Base-by-base conservation (phyloP, 1,140 invertebrate species). In the Sitobion miscanthi region DNA sequence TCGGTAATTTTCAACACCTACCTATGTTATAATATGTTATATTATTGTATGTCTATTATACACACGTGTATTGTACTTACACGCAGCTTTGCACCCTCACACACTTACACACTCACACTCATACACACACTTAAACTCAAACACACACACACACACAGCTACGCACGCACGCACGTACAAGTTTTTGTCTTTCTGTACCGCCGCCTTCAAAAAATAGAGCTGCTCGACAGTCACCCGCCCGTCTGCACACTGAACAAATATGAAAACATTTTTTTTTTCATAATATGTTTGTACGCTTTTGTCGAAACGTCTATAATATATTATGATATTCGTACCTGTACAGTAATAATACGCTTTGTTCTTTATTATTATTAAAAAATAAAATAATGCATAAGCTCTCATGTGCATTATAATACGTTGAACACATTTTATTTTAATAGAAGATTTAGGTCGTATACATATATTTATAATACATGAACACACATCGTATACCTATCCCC, bases 321-420 rank as follows among this genome's bases (percentile, higher is more conserved):
- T 54, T 54, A 21, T 54, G 1, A 62, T 62, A n/a, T 77, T n/a
- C 14, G 11, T n/a, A 77, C n/a, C 14, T 77, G 30, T 77, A 77
- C 62, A 77, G n/a, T 77, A n/a, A n/a, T n/a, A n/a, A 77, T 77
- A 77, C 62, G 62, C 62, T 77, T 77, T 77, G 62, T n/a, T 77
- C 17, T 77, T n/a, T 77, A n/a, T n/a, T 77, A 77, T 57, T 57
- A 57, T 77, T 77, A 77, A 77, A 35, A 69, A 69, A n/a, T 17
- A n/a, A 69, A 62, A 77, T 69, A 69, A 17, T n/a, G n/a, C 62
- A 77, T 17, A 17, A 77, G 21, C 14, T n/a, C 62, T n/a, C 62
- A 77, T 35, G n/a, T n/a, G 30, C 30, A n/a, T 77, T n/a, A 17
- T 77, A 69, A n/a, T n/a, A 35, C 17, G 4, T n/a, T 77, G 62